Evolutionary conservation across 1,140 invertebrate genomes (phyloP).

Genomic region (Apis laboriosa): DNA sequence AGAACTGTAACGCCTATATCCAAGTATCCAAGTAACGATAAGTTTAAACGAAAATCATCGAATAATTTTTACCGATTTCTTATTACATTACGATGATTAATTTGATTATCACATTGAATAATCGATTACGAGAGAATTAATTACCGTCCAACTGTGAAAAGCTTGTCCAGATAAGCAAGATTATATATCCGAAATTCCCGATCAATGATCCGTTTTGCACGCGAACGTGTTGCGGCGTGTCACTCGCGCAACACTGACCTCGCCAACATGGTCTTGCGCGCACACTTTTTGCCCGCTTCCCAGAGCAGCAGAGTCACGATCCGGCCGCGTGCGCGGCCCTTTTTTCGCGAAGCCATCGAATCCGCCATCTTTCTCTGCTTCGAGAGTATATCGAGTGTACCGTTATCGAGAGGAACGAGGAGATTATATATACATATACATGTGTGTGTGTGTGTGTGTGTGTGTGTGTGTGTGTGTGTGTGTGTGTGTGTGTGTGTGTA

Average conservation of each 20-base stretch:
- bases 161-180: too few relatives aligned
- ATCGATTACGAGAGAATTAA: too few relatives aligned
- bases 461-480: too few relatives aligned
- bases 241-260: conserved; percentile 54
- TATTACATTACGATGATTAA: too few relatives aligned
- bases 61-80: too few relatives aligned
- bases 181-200: too few relatives aligned
- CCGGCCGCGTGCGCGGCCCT: conserved; percentile 7
- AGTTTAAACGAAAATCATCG: too few relatives aligned
- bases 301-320: conserved; percentile 12
- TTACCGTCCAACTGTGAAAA: too few relatives aligned
- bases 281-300: neutral
- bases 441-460: too few relatives aligned
- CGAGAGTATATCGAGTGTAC: neutral
- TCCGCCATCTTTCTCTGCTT: neutral
- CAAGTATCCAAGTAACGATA: too few relatives aligned
- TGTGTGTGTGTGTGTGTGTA: neutral
- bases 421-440: neutral
- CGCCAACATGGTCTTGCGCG: conserved; percentile 40
- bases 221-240: conserved; percentile 47
- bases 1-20: too few relatives aligned
- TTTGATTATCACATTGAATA: too few relatives aligned
- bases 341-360: neutral
- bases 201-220: neutral
- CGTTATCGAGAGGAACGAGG: conserved; percentile 28